phyloP scores from a whole-genome alignment of 2,797 vertebrate genomes.

The Oophaga sylvatica region DNA sequence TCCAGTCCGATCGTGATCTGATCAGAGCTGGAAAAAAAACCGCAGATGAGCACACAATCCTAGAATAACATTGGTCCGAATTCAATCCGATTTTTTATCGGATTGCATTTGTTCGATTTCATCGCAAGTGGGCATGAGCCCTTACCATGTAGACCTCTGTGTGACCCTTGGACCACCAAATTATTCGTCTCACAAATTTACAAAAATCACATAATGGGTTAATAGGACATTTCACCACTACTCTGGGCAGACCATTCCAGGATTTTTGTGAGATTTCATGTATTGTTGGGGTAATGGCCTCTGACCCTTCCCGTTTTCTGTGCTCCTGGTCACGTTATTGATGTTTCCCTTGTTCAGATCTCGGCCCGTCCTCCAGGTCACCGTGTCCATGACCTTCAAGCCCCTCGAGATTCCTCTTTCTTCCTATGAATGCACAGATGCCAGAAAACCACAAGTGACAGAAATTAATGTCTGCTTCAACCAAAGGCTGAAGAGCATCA shows the following conservation, averaged over 20 bases:
- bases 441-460: background rate
- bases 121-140: too few species aligned
- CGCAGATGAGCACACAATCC: too few species aligned
- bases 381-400: background rate
- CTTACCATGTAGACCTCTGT: background rate
- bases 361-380: background rate
- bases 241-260: background rate
- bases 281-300: background rate
- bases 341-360: background rate
- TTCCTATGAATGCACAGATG: slow-evolving; percentile 28
- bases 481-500: background rate
- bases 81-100: too few species aligned
- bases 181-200: background rate
- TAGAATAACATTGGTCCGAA: too few species aligned
- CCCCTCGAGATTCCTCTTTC: slow-evolving; percentile 24
- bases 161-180: background rate
- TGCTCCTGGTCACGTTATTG: background rate
- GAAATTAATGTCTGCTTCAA: slow-evolving; percentile 11
- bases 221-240: background rate
- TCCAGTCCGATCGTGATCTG: too few species aligned
- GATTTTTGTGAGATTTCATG: too few species aligned
- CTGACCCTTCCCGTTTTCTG: background rate
- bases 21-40: too few species aligned
- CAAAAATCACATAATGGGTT: background rate
- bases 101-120: too few species aligned